Base-by-base conservation (phyloP, 1,140 invertebrate species). In the Zaprionus taronus region DNA sequence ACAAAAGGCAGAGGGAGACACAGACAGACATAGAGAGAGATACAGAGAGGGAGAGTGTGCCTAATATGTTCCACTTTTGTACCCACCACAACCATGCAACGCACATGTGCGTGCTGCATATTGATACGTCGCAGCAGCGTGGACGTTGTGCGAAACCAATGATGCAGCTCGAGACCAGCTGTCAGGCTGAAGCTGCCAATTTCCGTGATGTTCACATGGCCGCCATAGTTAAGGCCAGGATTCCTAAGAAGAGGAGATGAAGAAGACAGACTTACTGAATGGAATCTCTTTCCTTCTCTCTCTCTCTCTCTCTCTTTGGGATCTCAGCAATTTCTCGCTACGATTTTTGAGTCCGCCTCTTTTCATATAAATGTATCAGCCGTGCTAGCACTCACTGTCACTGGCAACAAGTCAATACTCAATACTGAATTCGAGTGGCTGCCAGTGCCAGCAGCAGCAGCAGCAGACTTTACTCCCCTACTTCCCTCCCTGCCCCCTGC, bases 191-290 rank as follows among this genome's bases (percentile, higher is more conserved):
- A 95, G 31, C 79, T 79, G 47, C 94, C 94, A 86, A 94, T 93
- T 72, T 92, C 85, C 15, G 91, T 93, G 6, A 93, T 79, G 83
- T 93, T 94, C 41, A 95, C 74, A 65, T 86, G 72, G 20, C 94
- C 94, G 49, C 94, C 93, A 70, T 94, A 94, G 44, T 91, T 92
- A 70, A 93, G 93, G 53, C 94, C 93, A 7, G 94, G 94, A 91
- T 93, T 95, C 92, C 92, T 93, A 51, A 5, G 3, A 5, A 20
- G 7, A 12, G 12, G 0, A 51, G 47, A 4, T 12, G 17, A 5
- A 24, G 12, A 22, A 14, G 20, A 7, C 28, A 38, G 17, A 31
- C 31, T 51, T 26, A 24, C 11, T 5, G 12, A 51, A 17, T 3
- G 41, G 15, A 2, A 7, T 17, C n/a, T 41, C n/a, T n/a, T n/a